Conservation (phyloP, 2,113 vertebrate species). For the Rhynchopsitta pachyrhyncha region DNA sequence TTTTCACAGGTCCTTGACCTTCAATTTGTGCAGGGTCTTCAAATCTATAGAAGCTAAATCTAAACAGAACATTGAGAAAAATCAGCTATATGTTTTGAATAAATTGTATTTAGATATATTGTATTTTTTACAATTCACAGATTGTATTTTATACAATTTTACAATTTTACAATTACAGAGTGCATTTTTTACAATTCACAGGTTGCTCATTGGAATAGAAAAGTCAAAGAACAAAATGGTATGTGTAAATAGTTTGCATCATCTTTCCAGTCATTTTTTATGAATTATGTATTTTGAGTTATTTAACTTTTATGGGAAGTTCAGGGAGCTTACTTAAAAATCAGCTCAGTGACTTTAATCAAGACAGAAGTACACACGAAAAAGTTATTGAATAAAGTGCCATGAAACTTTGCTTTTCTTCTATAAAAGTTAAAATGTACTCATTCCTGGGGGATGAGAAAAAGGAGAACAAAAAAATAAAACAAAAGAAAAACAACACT, state of each 20-base stretch:
- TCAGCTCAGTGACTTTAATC: neutral
- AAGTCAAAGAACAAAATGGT: neutral
- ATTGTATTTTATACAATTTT: neutral
- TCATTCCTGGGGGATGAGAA: fast-evolving
- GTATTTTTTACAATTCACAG: neutral
- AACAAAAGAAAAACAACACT: neutral
- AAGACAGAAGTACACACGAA: neutral
- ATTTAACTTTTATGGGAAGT: neutral
- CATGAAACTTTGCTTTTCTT: neutral
- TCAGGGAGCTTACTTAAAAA: neutral
- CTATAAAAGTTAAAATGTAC: neutral
- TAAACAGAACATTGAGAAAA: neutral
- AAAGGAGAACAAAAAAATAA: neutral
- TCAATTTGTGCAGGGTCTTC: neutral
- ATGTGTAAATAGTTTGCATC: neutral
- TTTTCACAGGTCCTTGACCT: neutral
- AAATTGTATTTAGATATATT: neutral
- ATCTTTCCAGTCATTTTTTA: neutral
- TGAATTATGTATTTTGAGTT: neutral
- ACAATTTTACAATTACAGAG: neutral
- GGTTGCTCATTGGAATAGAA: neutral
- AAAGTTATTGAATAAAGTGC: neutral
- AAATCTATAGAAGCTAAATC: neutral
- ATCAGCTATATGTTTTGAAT: neutral
- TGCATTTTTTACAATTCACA: neutral